Evolutionary conservation across 2,797 vertebrate species (phyloP).

Genomic region (Allobates femoralis): DNA sequence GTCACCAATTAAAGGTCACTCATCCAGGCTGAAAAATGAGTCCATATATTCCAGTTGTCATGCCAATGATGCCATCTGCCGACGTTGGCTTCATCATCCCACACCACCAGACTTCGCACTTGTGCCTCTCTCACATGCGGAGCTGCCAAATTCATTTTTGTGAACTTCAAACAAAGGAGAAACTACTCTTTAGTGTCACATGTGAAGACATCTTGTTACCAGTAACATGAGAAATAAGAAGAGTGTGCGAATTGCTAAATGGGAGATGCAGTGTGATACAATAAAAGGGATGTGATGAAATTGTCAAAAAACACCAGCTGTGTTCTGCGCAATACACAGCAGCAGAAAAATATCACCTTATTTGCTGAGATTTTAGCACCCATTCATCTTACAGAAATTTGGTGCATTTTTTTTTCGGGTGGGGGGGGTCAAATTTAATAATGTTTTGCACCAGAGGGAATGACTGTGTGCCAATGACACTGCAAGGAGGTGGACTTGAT

Average conservation of each 20-base stretch:
- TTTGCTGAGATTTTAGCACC: no score
- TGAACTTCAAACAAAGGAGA: not conserved
- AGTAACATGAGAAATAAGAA: slow-evolving; percentile 25
- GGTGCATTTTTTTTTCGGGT: no score
- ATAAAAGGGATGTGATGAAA: not conserved
- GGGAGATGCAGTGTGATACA: not conserved
- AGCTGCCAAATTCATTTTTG: not conserved
- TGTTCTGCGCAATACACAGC: not conserved
- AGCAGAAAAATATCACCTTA: not conserved
- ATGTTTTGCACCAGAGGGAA: no score
- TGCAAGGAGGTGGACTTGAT: no score
- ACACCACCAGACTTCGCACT: not conserved
- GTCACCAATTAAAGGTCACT: slow-evolving; percentile 38
- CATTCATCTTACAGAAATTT: no score
- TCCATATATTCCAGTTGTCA: slow-evolving; percentile 28
- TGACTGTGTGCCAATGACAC: no score
- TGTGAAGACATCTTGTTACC: not conserved
- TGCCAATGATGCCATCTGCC: not conserved
- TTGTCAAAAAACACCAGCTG: not conserved
- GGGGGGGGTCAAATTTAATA: no score
- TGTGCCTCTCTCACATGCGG: not conserved
- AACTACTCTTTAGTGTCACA: not conserved
- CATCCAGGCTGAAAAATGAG: not conserved
- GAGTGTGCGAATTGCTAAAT: slow-evolving; percentile 10
- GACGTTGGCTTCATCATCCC: not conserved